Evolutionary conservation across 2,888 invertebrate species (phyloP), one percentile per base, ranked within the genome.

Genomic region (Drosophila ezoana): DNA sequence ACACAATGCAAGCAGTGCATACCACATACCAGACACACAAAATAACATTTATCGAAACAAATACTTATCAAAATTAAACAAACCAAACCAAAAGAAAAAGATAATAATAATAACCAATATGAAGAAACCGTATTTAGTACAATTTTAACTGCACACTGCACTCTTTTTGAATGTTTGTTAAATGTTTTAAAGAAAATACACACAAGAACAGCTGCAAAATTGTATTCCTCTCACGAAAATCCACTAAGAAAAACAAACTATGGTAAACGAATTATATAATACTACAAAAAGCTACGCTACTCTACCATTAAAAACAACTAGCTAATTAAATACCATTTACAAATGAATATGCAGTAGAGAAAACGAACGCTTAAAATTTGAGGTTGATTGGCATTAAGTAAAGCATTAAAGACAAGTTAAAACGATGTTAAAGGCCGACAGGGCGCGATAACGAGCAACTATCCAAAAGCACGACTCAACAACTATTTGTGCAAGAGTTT

Each of bases 331-430:
- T 63, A 71, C 73, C 76, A 79, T 72, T 73, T 62, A 70, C 63
- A 63, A 40, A 28, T 66, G 72, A 60, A 76, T 75, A 88, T 75
- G 83, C 77, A 79, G 69, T 73, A 78, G 80, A 77, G 79, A 72
- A 88, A 73, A 78, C 79, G 82, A 89, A 86, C 87, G 89, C 82
- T 83, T 79, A 88, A 79, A 82, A 79, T 81, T 86, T 86, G 83
- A 90, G 91, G 91, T 90, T 90, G 90, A 90, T 91, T 90, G 90
- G 91, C 90, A 91, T 91, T 90, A 83, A 87, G 88, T 79, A 81
- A 77, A 72, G 75, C 67, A 70, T 70, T 66, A 71, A 86, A 82
- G 79, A 68, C 53, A 73, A 63, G 81, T 84, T 81, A 81, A 82
- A 84, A 90, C 88, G 87, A 89, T 89, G 89, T 83, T 76, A 81